Conservation (phyloP, 2,113 vertebrate genomes). For the Oncorhynchus keta region DNA sequence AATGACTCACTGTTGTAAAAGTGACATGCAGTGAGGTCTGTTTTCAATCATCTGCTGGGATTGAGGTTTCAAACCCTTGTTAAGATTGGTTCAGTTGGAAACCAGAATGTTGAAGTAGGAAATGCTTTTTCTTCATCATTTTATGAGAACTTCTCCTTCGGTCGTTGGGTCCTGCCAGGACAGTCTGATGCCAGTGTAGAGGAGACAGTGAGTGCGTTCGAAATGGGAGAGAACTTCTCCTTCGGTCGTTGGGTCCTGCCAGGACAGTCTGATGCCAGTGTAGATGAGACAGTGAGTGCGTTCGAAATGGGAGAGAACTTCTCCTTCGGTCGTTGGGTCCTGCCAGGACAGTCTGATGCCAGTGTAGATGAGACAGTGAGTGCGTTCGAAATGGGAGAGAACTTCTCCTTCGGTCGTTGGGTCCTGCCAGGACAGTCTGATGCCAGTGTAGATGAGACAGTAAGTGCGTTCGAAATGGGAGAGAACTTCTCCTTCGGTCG, state of each 20-base stretch:
- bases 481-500: too few species aligned
- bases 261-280: neutral
- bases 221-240: too few species aligned
- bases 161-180: neutral
- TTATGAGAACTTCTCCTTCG: neutral
- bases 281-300: neutral
- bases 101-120: neutral
- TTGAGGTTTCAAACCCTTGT: too few species aligned
- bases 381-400: too few species aligned
- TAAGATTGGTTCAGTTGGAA: neutral
- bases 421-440: neutral
- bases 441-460: neutral
- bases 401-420: neutral
- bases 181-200: neutral
- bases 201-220: neutral
- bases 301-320: too few species aligned
- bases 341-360: neutral
- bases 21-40: neutral
- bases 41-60: neutral
- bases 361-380: neutral
- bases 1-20: neutral
- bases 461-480: too few species aligned
- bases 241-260: neutral
- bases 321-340: neutral
- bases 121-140: neutral